Conservation (phyloP, 2,888 invertebrate species). For the Aphodius granarius region DNA sequence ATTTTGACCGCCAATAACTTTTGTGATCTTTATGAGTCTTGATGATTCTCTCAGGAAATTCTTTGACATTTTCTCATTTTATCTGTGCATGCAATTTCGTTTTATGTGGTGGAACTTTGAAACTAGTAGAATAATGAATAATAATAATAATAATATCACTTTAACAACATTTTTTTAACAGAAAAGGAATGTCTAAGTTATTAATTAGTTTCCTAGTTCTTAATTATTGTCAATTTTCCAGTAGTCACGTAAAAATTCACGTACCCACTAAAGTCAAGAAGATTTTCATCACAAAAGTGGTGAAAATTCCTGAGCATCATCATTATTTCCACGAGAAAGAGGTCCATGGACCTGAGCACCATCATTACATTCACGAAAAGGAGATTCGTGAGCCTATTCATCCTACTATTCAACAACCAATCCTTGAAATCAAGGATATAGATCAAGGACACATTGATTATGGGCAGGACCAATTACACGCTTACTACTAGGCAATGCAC, state of each 20-base stretch:
- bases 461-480: no score
- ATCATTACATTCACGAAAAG: neutral
- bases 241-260: conserved; percentile 47
- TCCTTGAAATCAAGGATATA: neutral
- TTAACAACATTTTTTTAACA: neutral
- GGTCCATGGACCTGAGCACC: conserved; percentile 18
- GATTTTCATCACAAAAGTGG: conserved; percentile 48
- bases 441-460: no score
- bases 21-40: no score
- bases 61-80: no score
- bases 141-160: neutral
- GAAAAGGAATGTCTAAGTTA: neutral
- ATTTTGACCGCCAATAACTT: no score
- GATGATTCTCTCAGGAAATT: no score
- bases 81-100: no score
- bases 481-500: neutral
- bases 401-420: neutral
- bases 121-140: no score
- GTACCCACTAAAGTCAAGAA: conserved; percentile 50
- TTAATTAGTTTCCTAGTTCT: neutral
- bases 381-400: neutral
- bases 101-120: no score
- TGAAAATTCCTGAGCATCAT: conserved; percentile 51
- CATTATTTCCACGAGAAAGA: conserved; percentile 47
- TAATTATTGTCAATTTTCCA: conserved; percentile 34